These are phyloP conservation scores for Oceanodroma leucorhoa DNA, from an alignment of 2,797 vertebrate genomes.

Conservation along the genomic window DNA sequence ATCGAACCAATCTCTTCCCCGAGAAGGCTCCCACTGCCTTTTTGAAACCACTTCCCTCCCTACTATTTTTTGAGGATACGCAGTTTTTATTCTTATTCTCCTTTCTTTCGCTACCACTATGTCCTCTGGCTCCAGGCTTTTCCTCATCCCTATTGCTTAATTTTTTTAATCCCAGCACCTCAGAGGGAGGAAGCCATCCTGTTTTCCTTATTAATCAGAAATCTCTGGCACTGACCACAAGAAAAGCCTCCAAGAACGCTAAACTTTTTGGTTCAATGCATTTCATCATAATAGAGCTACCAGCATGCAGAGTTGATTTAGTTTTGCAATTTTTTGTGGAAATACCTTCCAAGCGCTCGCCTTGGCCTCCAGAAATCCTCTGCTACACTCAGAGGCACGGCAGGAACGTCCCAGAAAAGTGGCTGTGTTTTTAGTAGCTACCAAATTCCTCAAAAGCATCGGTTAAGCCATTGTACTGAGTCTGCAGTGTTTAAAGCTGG, in stretches of 20 bases:
- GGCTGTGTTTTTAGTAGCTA: neutral
- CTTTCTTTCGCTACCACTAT: neutral
- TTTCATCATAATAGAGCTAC: conserved; percentile 19
- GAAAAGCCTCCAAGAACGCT: conserved; percentile 12
- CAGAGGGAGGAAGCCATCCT: neutral
- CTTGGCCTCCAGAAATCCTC: conserved; percentile 22
- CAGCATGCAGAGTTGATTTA: conserved; percentile 14
- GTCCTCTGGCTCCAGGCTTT: neutral
- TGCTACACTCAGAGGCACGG: conserved; percentile 2
- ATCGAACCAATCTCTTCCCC: neutral
- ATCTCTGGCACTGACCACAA: conserved; percentile 19
- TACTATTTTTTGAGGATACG: neutral
- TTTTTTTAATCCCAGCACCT: conserved; percentile 35
- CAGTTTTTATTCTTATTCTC: neutral
- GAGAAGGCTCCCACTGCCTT: neutral
- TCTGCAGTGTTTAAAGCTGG: neutral
- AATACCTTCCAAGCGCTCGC: neutral
- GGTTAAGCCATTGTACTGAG: neutral
- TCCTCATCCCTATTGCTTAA: neutral
- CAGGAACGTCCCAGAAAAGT: neutral
- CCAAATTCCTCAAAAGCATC: neutral
- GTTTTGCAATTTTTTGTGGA: neutral
- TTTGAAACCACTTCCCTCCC: neutral
- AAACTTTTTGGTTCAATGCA: conserved; percentile 3
- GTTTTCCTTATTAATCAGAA: conserved; percentile 36